Base-by-base conservation (phyloP, 2,888 invertebrate genomes). In the Caenorhabditis sp. region DNA sequence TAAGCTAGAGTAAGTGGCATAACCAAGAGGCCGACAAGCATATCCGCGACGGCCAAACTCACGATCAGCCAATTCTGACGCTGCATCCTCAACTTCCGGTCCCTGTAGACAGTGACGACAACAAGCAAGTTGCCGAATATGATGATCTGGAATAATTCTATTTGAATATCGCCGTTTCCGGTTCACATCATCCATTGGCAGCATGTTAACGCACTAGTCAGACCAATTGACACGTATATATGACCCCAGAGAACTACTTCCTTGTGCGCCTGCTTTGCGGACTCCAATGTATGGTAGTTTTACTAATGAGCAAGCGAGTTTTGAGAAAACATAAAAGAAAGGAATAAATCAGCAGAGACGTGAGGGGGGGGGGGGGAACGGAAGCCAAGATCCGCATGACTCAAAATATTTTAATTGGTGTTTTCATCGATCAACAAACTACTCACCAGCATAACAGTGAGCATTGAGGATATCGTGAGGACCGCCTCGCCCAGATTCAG, bases 11-110 rank as follows among this genome's bases (percentile, higher is more conserved):
- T 91, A 48, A 91, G 89, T 2, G 91, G 91, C 90, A 91, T 90
- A 32, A 91, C 89, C 32, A 91, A 77, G 4, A 90, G 74, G 1
- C 91, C 91, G 11, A 88, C 88, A 9, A 90, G 87, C 63, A 91
- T 88, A 78, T 89, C 89, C n/a, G 89, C 89, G 1, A 84, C 70
- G 0, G 89, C 89, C 37, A 89, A 65, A 24, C 87, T 90, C 3
- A 90, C 90, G 17, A 91, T 90, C 76, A 91, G 89, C 89, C 90
- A 90, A 83, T 91, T 91, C 79, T 91, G 91, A 4, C 90, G 85
- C 35, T 89, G 89, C 79, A 89, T 90, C 22, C 87, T 74, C 56
- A 89, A 72, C 68, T 87, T 87, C 52, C 83, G 77, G 68, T 89
- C 89, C 30, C 83, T 78, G 71, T 86, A 77, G 9, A 89, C 88